Evolutionary conservation across 2,888 invertebrate genomes (phyloP), one percentile per base, ranked within the genome.

Genomic region (Agrotis puta): DNA sequence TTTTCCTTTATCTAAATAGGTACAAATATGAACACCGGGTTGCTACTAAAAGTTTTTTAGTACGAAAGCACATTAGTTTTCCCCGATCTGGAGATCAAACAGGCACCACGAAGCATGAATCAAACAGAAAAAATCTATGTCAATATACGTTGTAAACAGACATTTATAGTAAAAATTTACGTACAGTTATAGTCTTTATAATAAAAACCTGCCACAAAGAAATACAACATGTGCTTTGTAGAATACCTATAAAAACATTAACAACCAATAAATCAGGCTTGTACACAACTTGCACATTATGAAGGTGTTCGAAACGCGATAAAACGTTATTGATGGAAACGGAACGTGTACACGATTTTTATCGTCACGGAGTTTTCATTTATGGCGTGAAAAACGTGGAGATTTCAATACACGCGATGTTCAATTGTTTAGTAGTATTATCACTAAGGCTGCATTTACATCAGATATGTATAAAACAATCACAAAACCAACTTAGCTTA

Each of bases 301-400:
- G 63, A 48, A 66, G 20, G 64, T 70, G 76, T 80, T 78, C 20
- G 45, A 47, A 24, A 43, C 27, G 24, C 50, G n/a, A 66, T 80
- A 67, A 81, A 70, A 61, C 48, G n/a, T 27, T 75, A 67, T 74
- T 70, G 58, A 64, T 61, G 64, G 20, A 76, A 70, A 64, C 45
- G 39, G 56, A 61, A 63, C 61, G 47, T 62, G 48, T 57, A 69
- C 50, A 47, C 51, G 18, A 76, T 67, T 69, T 64, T 69, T 70
- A 76, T 66, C 39, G 77, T 53, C 53, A 64, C 70, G 66, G 64
- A 64, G 45, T 79, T 76, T 77, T 81, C 66, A 59, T 76, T 76
- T 61, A 64, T 54, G 66, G 53, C 56, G 70, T 76, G 65, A 64
- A 64, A 76, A 67, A 57, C 53, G 27, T 53, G 14, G 63, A 56